phyloP scores from a whole-genome alignment of 2,113 vertebrate genomes.

The Oncorhynchus masou region DNA sequence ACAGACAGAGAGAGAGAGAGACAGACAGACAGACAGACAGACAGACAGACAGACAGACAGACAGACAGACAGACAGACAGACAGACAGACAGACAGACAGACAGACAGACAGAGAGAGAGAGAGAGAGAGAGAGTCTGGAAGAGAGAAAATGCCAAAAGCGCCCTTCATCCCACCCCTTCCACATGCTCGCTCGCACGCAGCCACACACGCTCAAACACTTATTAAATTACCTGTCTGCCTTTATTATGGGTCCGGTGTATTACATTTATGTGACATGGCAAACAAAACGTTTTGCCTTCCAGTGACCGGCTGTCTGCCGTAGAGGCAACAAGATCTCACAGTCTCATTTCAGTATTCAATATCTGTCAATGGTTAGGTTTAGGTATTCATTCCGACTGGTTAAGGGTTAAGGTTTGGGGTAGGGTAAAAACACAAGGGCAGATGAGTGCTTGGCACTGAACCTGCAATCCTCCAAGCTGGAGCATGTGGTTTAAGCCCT shows the following conservation, averaged over 20 bases:
- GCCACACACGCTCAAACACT: conserved; percentile 43
- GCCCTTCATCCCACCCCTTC: neutral
- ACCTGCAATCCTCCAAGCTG: too few relatives aligned
- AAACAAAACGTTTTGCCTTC: conserved; percentile 49
- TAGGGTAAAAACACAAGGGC: too few relatives aligned
- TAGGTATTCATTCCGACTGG: too few relatives aligned
- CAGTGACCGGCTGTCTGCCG: conserved; percentile 9
- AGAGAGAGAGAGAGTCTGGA: neutral
- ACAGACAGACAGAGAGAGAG: conserved; percentile 11
- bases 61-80: too few relatives aligned
- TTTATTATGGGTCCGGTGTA: conserved; percentile 32
- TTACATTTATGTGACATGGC: conserved; percentile 55
- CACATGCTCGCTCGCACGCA: conserved; percentile 9
- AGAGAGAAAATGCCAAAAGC: too few relatives aligned
- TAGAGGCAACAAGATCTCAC: neutral
- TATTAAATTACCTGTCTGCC: conserved; percentile 42
- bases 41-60: too few relatives aligned
- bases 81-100: neutral
- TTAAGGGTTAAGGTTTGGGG: too few relatives aligned
- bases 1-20: neutral
- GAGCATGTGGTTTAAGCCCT: too few relatives aligned
- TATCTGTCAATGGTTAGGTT: too few relatives aligned
- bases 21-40: too few relatives aligned
- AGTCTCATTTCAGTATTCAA: neutral
- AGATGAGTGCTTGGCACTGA: too few relatives aligned